Evolutionary conservation across 2,797 vertebrate genomes (phyloP).

Genomic region (Sebastes cheni): DNA sequence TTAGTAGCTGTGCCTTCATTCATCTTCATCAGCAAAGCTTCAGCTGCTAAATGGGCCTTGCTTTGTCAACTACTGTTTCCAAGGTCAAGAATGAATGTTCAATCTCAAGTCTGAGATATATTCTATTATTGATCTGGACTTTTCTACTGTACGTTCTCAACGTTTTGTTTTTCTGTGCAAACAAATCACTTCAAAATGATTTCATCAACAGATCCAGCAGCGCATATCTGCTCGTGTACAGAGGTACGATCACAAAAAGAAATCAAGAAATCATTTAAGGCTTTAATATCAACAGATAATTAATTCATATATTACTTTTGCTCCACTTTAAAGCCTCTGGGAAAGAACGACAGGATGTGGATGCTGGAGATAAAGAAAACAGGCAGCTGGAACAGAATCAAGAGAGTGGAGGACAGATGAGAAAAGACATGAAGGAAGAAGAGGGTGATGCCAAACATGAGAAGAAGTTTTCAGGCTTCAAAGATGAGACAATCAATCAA

Average conservation of each 20-base stretch:
- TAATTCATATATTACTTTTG: neutral
- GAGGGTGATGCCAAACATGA: neutral
- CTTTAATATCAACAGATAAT: neutral
- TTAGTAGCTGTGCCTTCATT: neutral
- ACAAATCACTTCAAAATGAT: neutral
- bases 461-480: no score
- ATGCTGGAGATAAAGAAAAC: neutral
- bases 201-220: conserved; percentile 31
- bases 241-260: conserved; percentile 21
- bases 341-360: neutral
- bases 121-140: neutral
- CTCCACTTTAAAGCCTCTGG: neutral
- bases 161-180: neutral
- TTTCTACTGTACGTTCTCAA: neutral
- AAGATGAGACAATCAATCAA: no score
- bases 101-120: neutral
- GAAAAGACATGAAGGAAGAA: neutral
- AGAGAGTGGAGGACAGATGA: neutral
- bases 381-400: neutral
- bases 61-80: no score
- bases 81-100: no score
- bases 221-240: conserved; percentile 69
- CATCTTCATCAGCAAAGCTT: neutral
- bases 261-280: neutral
- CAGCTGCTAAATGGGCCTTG: neutral